These are phyloP conservation scores for Marronus borbonicus DNA, from an alignment of 2,888 invertebrate genomes.

Conservation along the genomic window DNA sequence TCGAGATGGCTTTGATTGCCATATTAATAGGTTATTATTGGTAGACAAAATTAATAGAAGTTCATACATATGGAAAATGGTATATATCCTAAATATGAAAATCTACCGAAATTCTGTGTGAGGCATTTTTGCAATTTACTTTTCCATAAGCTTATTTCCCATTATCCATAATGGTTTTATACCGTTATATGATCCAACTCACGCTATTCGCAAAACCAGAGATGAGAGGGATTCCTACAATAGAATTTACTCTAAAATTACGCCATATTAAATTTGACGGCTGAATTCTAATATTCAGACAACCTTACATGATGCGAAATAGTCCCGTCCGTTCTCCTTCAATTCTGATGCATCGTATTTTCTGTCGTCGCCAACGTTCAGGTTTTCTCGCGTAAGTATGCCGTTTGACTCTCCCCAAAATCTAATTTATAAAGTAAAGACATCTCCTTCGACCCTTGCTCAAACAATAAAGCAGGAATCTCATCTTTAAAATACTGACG, in stretches of 20 bases:
- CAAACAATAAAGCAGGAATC: slow-evolving; percentile 40
- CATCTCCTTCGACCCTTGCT: slow-evolving; percentile 32
- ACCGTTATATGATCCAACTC: not conserved
- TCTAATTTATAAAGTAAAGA: slow-evolving; percentile 46
- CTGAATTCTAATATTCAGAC: not conserved
- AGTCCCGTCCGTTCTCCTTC: not conserved
- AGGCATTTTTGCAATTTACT: too few relatives aligned
- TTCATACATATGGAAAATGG: too few relatives aligned
- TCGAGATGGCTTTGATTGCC: too few relatives aligned
- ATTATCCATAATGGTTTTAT: too few relatives aligned
- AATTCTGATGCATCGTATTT: not conserved
- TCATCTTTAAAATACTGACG: slow-evolving; percentile 28
- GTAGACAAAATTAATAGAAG: too few relatives aligned
- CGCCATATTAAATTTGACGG: slow-evolving; percentile 29
- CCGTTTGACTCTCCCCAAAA: slow-evolving; percentile 33
- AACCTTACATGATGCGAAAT: slow-evolving; percentile 15
- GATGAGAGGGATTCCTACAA: slow-evolving; percentile 17
- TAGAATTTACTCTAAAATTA: slow-evolving; percentile 30
- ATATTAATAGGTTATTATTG: too few relatives aligned
- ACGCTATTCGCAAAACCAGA: not conserved
- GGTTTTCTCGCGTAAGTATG: slow-evolving; percentile 6
- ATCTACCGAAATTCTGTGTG: too few relatives aligned
- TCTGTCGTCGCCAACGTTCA: not conserved
- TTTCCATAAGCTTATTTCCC: too few relatives aligned
- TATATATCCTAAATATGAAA: too few relatives aligned